phyloP scores from a whole-genome alignment of 2,113 vertebrate species.

The Polypterus senegalus region DNA sequence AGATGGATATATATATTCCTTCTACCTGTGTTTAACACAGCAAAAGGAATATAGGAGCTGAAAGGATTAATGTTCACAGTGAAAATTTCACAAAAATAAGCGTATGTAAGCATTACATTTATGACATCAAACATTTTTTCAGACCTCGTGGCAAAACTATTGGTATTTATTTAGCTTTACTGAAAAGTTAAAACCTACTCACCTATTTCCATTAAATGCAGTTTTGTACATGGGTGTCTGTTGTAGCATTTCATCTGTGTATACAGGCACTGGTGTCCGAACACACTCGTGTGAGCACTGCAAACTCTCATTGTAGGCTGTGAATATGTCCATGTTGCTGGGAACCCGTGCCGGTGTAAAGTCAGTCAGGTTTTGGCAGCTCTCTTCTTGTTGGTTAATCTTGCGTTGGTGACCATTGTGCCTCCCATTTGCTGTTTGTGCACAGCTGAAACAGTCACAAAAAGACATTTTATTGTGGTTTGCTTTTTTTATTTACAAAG shows the following conservation, averaged over 20 bases:
- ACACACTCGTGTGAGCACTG: constrained; percentile 95
- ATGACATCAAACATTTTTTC: too few relatives aligned
- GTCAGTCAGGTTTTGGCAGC: constrained; percentile 94
- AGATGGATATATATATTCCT: too few relatives aligned
- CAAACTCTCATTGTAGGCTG: constrained; percentile 91
- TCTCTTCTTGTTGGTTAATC: constrained; percentile 92
- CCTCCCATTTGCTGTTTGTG: constrained; percentile 76
- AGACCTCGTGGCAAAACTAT: too few relatives aligned
- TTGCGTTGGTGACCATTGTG: constrained; percentile 92
- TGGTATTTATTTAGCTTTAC: too few relatives aligned
- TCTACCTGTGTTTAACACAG: too few relatives aligned
- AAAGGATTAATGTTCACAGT: too few relatives aligned
- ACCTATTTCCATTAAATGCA: constrained; percentile 93
- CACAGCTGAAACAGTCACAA: constrained; percentile 77
- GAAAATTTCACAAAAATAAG: too few relatives aligned
- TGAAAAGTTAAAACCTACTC: constrained; percentile 7
- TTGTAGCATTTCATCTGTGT: constrained; percentile 79
- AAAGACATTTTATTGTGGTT: constrained; percentile 24
- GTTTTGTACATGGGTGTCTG: constrained; percentile 79
- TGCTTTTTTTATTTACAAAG: too few relatives aligned
- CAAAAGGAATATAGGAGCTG: too few relatives aligned
- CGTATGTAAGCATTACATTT: too few relatives aligned
- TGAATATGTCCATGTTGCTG: constrained; percentile 94
- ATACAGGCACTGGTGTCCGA: constrained; percentile 70
- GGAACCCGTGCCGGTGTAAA: constrained; percentile 83